phyloP scores from a whole-genome alignment of 64 coral and sea anemone species.

The Platygyra sinensis region DNA sequence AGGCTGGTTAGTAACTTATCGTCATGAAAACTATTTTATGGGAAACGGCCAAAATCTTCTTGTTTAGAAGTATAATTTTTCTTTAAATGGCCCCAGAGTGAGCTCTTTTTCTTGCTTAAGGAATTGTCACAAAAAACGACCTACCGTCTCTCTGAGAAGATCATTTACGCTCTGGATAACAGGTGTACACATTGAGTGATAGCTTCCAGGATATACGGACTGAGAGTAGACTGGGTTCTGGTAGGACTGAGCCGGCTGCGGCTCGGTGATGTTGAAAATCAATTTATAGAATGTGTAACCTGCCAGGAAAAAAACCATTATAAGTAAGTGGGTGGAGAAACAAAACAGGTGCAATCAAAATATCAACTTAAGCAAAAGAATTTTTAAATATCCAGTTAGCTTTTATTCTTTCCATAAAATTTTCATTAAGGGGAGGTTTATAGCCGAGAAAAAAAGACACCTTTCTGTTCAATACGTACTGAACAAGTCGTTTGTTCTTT shows the following conservation, averaged over 20 bases:
- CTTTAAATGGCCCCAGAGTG: too few species aligned
- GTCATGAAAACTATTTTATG: too few species aligned
- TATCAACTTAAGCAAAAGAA: neutral
- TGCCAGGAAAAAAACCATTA: neutral
- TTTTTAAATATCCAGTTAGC: too few species aligned
- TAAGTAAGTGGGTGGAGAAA: neutral
- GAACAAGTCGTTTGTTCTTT: too few species aligned
- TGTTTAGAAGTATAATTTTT: too few species aligned
- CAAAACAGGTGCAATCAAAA: neutral
- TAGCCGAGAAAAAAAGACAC: too few species aligned
- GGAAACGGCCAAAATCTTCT: too few species aligned
- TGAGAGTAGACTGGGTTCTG: neutral
- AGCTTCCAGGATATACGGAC: neutral
- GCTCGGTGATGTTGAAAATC: conserved; percentile 11
- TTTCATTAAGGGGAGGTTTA: too few species aligned
- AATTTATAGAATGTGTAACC: conserved; percentile 29
- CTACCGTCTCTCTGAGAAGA: conserved; percentile 28
- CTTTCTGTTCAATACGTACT: too few species aligned
- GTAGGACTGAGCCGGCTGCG: neutral
- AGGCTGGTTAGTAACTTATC: too few species aligned
- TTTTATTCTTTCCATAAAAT: too few species aligned
- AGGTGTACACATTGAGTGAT: conserved; percentile 10
- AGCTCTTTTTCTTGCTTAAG: neutral
- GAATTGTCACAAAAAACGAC: neutral
- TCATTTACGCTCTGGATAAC: conserved; percentile 30